Base-by-base conservation (phyloP, 2,113 vertebrate genomes). In the Etheostoma cragini region DNA sequence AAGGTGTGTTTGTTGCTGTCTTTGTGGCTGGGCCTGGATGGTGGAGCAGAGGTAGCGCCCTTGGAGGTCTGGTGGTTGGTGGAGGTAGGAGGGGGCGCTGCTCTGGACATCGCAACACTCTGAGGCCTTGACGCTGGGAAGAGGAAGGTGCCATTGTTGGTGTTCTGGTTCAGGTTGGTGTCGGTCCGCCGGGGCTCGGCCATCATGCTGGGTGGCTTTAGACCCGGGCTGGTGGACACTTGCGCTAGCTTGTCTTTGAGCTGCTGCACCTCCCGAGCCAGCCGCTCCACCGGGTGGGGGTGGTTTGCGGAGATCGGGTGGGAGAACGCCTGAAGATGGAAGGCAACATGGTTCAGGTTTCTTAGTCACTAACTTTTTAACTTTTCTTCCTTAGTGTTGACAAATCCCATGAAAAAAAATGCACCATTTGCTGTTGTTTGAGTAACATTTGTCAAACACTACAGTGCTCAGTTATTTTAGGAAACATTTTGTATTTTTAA, bases 81-180 rank as follows among this genome's bases (percentile, higher is more conserved):
- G 84, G 85, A 89, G 83, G 80, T 75, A 71, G 86, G 82, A 53
- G 72, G 74, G 64, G 89, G 81, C 0, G 62, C 22, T 2, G 53
- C 7, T 46, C 79, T 81, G 73, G 86, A 14, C 15, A 0, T 26
- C 1, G 16, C 52, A 0, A 57, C 2, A 60, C 83, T 38, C 62
- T 79, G 86, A 65, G 90, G 75, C 79, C 88, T 84, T 0, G 89
- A 84, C 3, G 89, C 87, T 0, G 93, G 88, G 80, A 94, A 95
- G 26, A 96, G 94, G 88, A 96, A 96, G 67, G 94, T 95, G 87
- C 93, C 91, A 22, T 95, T 95, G 90, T 94, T 95, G 87, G 92
- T 86, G 81, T 95, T 95, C 80, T 94, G 94, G 90, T 96, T 95
- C 74, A 95, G 90, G 91, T 95, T 95, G 90, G 90, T n/a, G 80